These are phyloP conservation scores for Lithobates sylvaticus DNA, from an alignment of 2,797 vertebrate species.

Conservation along the genomic window DNA sequence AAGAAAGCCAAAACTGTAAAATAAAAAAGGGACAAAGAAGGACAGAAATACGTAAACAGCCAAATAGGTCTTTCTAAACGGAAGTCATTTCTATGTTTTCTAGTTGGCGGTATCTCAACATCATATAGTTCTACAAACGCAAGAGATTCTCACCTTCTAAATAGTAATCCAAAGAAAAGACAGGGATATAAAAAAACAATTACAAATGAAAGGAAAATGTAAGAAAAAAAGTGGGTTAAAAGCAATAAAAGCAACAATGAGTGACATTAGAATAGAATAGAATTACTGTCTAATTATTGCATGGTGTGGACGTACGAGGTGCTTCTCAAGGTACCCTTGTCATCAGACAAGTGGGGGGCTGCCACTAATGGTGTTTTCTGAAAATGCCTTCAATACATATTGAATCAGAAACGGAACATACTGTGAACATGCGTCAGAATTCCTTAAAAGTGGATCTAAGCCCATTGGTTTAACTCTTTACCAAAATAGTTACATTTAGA, in stretches of 20 bases:
- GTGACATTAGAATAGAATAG: too few species aligned
- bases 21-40: not conserved
- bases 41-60: not conserved
- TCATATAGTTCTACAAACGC: not conserved
- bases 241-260: not conserved
- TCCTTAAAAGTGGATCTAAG: too few species aligned
- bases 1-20: not conserved
- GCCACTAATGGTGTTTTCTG: too few species aligned
- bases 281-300: too few species aligned
- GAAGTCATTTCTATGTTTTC: not conserved
- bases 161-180: slow-evolving; percentile 25
- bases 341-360: too few species aligned
- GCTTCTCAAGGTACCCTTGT: too few species aligned
- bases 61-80: not conserved
- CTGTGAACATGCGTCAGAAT: too few species aligned
- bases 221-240: not conserved
- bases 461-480: too few species aligned
- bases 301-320: too few species aligned
- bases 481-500: too few species aligned
- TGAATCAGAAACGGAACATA: too few species aligned
- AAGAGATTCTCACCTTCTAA: slow-evolving; percentile 50
- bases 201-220: not conserved
- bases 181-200: not conserved
- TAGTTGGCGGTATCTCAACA: not conserved
- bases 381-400: too few species aligned